A percentile compares a stretch with the other conserved stretches of the same genome.
phyloP scores from a whole-genome alignment of 2,888 invertebrate species.

The Leucophenga montana region DNA sequence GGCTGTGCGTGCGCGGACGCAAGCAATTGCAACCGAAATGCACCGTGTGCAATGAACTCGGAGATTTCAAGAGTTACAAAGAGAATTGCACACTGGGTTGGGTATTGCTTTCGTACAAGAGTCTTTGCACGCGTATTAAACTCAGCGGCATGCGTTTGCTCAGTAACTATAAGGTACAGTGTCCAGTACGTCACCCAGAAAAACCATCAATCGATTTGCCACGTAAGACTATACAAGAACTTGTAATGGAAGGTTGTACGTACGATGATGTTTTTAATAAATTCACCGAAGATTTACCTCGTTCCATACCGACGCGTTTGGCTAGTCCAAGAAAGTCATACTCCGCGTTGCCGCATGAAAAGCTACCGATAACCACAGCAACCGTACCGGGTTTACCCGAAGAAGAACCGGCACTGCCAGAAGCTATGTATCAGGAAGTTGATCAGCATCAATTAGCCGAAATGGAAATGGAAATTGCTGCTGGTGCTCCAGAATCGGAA shows the following conservation, averaged over 20 bases:
- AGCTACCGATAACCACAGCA: constrained; percentile 55
- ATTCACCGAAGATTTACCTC: constrained; percentile 80
- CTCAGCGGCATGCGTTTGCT: constrained; percentile 79
- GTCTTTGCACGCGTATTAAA: constrained; percentile 88
- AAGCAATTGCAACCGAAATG: constrained; percentile 90
- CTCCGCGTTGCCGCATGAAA: constrained; percentile 74
- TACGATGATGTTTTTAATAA: constrained; percentile 85
- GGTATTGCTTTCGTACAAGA: constrained; percentile 89
- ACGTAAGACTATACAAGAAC: constrained; percentile 73
- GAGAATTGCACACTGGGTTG: constrained; percentile 88
- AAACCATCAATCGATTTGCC: constrained; percentile 65
- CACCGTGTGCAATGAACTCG: constrained; percentile 88
- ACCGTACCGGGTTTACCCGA: constrained; percentile 40
- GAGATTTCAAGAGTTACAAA: constrained; percentile 83
- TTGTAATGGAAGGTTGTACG: constrained; percentile 86
- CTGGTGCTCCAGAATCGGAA: too few relatives aligned
- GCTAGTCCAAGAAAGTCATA: constrained; percentile 75
- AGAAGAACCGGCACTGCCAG: constrained; percentile 43
- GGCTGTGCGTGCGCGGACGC: constrained; percentile 86
- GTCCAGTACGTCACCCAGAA: constrained; percentile 54
- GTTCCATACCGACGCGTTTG: constrained; percentile 75
- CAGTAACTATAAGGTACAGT: constrained; percentile 51
- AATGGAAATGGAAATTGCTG: too few relatives aligned
- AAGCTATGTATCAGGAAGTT: constrained; percentile 19
- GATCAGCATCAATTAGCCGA: constrained; percentile 62